Evolutionary conservation across 2,113 vertebrate genomes (phyloP), one percentile per base, ranked within the genome.

Genomic region (Sylvietta virens): DNA sequence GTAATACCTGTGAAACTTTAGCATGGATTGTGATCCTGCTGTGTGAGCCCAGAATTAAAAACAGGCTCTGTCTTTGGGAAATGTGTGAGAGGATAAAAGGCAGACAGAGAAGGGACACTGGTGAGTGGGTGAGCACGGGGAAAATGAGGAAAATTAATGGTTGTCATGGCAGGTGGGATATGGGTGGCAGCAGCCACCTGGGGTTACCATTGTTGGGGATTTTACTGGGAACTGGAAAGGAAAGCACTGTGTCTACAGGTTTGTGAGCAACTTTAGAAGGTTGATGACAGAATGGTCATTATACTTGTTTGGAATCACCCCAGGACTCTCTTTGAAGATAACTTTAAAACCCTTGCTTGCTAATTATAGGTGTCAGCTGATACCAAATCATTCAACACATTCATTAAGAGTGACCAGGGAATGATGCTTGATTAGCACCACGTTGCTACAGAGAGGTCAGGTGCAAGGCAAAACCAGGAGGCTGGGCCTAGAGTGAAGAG

Each of bases 71-170:
- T 28, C 37, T 11, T 69, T 45, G 37, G 30, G 35, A 69, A 47
- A 5, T 2, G 11, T n/a, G 45, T 47, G 50, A 65, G 27, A 19
- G 13, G n/a, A 51, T 4, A 33, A 66, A 76, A 79, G 67, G 3
- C 22, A 79, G 64, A 15, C 4, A 82, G 15, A 37, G 26, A 20
- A 50, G 6, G 45, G 58, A 24, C 11, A 8, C 12, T 39, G 42
- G 10, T 15, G 58, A 57, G 56, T 35, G 42, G 9, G 50, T 1
- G 13, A 77, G n/a, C 4, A 19, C 0, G 5, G 8, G 7, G 12
- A 42, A 88, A 88, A 69, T 26, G 9, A 56, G 24, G 57, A 30
- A 79, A 76, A 76, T 17, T 26, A 13, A 18, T 37, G 13, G 19
- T 40, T 90, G 9, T 18, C 51, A 14, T 37, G 62, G 21, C 33